phyloP scores from a whole-genome alignment of 2,113 vertebrate species.

The Uria lomvia region DNA sequence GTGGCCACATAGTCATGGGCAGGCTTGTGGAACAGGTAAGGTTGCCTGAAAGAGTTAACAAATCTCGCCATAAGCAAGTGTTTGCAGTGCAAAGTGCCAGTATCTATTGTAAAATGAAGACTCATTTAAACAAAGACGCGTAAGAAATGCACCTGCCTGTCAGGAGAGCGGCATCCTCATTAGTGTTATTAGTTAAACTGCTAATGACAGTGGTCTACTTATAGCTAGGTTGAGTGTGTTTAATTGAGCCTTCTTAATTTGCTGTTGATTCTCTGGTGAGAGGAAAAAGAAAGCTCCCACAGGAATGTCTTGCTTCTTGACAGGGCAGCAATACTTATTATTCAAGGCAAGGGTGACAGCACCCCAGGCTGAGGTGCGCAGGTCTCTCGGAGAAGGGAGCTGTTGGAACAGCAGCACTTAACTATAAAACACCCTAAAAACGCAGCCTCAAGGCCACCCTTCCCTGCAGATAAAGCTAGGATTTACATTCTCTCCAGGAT shows the following conservation, averaged over 20 bases:
- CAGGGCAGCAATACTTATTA: not conserved
- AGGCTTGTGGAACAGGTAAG: not conserved
- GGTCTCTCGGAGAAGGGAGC: not conserved
- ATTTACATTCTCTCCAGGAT: not conserved
- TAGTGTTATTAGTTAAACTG: not conserved
- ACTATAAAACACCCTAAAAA: not conserved
- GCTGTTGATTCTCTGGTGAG: constrained; percentile 25
- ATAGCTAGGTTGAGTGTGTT: not conserved
- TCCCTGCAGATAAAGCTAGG: not conserved
- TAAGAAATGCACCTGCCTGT: not conserved
- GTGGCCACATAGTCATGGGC: not conserved
- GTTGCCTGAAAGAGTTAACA: not conserved
- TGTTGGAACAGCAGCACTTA: not conserved
- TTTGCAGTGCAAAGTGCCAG: not conserved
- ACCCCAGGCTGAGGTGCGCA: not conserved
- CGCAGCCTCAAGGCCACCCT: not conserved
- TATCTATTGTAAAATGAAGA: not conserved
- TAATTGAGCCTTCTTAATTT: constrained; percentile 19
- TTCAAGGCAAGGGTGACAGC: not conserved
- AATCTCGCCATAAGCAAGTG: not conserved
- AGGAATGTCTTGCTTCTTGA: not conserved
- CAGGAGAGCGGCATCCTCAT: not conserved
- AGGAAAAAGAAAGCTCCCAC: not conserved
- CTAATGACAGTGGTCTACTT: not conserved
- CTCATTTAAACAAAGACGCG: not conserved